Conservation (phyloP, 2,113 vertebrate species). For the Recurvirostra avosetta region DNA sequence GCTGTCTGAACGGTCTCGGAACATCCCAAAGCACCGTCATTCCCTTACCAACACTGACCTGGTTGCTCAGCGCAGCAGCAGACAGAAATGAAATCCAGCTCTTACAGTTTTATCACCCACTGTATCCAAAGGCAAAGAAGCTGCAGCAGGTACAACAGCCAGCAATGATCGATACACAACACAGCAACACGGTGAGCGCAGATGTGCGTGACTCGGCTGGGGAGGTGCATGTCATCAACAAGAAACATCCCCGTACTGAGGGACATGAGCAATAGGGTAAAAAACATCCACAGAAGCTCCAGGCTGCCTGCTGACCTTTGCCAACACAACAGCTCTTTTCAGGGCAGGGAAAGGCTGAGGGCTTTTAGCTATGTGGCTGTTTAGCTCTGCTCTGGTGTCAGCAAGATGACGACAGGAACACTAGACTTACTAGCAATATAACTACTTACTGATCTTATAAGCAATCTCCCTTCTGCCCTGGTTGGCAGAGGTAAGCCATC, state of each 20-base stretch:
- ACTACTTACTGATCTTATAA: background rate
- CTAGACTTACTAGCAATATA: background rate
- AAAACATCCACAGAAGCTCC: background rate
- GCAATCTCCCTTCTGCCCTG: background rate
- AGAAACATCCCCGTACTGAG: background rate
- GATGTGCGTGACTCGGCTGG: background rate
- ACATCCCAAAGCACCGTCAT: background rate
- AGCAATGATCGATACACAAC: background rate
- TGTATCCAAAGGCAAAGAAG: background rate
- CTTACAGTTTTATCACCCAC: background rate
- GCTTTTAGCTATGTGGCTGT: background rate
- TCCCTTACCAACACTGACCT: background rate
- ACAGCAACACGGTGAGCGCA: fast-evolving
- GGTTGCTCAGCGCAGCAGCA: background rate
- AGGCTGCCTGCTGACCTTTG: background rate
- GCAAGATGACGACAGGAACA: background rate
- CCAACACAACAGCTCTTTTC: background rate
- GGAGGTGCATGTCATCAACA: background rate
- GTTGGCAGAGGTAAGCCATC: background rate
- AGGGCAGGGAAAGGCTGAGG: background rate
- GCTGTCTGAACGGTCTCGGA: background rate
- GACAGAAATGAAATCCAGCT: background rate
- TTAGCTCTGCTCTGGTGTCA: background rate
- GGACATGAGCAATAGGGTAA: background rate
- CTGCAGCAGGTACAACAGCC: background rate